Conservation (phyloP, 1,140 invertebrate genomes). For the Drosophila tsacasi region DNA sequence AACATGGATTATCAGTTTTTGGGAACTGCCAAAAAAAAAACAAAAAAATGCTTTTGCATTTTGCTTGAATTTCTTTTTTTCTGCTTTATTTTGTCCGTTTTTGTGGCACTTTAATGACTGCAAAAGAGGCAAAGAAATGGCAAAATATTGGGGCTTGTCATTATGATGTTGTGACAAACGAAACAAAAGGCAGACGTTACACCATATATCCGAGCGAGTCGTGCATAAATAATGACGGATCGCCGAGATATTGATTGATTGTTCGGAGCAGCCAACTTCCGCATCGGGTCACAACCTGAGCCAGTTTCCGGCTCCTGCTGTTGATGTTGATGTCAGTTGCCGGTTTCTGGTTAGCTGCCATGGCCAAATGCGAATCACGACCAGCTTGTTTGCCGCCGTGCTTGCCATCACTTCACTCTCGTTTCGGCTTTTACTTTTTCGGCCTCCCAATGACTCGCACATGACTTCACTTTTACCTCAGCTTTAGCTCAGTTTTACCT, state of each 20-base stretch:
- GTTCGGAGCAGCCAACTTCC: constrained; percentile 12
- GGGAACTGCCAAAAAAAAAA: constrained; percentile 31
- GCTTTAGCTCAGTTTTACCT: constrained; percentile 40
- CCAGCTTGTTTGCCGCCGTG: constrained; percentile 20
- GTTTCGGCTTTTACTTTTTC: constrained; percentile 76
- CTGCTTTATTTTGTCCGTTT: neutral
- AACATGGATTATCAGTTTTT: constrained; percentile 36
- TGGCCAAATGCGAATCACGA: constrained; percentile 52
- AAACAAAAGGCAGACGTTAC: constrained; percentile 55
- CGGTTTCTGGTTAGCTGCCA: constrained; percentile 7
- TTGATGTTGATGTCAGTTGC: neutral
- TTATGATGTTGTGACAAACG: constrained; percentile 52
- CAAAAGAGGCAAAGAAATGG: constrained; percentile 28
- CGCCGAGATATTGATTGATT: constrained; percentile 45
- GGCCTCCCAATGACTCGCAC: constrained; percentile 35
- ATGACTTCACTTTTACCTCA: constrained; percentile 59
- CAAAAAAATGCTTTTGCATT: neutral
- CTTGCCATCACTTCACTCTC: constrained; percentile 53
- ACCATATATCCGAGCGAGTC: constrained; percentile 11
- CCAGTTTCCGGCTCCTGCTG: constrained; percentile 54
- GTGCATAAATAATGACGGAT: constrained; percentile 37
- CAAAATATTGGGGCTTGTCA: constrained; percentile 29
- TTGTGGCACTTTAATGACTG: constrained; percentile 37
- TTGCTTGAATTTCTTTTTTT: neutral
- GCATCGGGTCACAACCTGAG: constrained; percentile 35